Percentiles rank a stretch among this genome's conserved stretches.
phyloP scores from a whole-genome alignment of 2,113 vertebrate genomes.

The Cynocephalus volans region DNA sequence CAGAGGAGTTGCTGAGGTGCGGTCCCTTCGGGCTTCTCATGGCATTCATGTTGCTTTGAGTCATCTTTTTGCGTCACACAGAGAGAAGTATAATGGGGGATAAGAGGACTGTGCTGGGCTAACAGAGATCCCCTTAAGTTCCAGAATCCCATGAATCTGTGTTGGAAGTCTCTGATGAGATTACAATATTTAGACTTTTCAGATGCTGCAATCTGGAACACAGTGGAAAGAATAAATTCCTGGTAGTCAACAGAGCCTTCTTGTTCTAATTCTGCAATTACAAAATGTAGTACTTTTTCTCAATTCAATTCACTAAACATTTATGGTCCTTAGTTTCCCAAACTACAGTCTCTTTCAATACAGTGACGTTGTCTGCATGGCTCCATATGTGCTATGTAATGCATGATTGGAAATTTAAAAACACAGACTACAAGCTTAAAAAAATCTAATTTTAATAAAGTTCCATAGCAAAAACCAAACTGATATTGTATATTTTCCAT shows the following conservation, averaged over 20 bases:
- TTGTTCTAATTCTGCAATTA: not conserved
- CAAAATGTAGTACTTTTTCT: fast-evolving
- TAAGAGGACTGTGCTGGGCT: too few species aligned
- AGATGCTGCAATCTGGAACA: fast-evolving
- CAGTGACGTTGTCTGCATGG: fast-evolving
- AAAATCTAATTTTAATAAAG: not conserved
- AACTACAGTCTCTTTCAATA: too few species aligned
- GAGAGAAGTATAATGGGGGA: too few species aligned
- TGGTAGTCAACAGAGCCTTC: fast-evolving
- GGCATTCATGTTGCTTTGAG: too few species aligned
- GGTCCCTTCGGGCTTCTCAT: too few species aligned
- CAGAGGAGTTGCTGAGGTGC: too few species aligned
- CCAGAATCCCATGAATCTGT: not conserved
- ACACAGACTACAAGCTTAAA: not conserved
- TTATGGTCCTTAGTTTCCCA: not conserved
- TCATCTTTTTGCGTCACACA: too few species aligned
- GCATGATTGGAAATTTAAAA: fast-evolving
- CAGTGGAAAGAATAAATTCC: fast-evolving
- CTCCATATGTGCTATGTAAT: fast-evolving
- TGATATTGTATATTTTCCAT: not conserved
- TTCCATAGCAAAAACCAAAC: not conserved
- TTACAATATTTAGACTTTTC: fast-evolving
- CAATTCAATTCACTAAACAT: not conserved
- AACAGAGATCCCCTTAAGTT: fast-evolving
- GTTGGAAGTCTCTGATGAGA: not conserved